These are phyloP conservation scores for Paradisaea rubra DNA, from an alignment of 2,113 vertebrate species.

Conservation along the genomic window DNA sequence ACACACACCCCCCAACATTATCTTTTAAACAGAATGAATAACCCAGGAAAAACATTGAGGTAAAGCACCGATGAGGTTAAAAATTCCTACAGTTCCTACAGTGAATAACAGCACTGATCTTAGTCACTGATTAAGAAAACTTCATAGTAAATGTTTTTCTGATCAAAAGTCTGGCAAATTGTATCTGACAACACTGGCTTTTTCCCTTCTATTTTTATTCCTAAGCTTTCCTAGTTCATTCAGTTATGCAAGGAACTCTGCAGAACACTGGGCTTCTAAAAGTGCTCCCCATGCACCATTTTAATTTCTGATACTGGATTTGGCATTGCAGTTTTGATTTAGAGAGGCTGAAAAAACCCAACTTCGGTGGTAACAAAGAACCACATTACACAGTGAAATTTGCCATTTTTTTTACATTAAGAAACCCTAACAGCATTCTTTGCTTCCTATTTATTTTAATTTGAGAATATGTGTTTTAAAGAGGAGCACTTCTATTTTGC, in stretches of 20 bases:
- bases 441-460: neutral
- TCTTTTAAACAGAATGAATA: neutral
- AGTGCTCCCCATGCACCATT: neutral
- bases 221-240: neutral
- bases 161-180: conserved; percentile 46
- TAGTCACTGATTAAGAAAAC: neutral
- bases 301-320: neutral
- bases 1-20: rapidly evolving
- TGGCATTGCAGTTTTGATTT: neutral
- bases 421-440: neutral
- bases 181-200: conserved; percentile 21
- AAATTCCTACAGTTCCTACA: neutral
- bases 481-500: neutral
- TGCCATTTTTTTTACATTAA: neutral
- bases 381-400: neutral
- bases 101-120: neutral
- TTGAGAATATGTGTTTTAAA: neutral
- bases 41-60: neutral
- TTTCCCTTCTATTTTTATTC: neutral
- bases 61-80: neutral
- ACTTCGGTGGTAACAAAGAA: neutral
- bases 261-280: neutral
- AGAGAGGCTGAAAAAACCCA: neutral
- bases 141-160: neutral
- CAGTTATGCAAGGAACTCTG: neutral